A percentile compares a stretch with the other conserved stretches of the same genome.
Evolutionary conservation across 1,140 invertebrate species (phyloP).

Genomic region (Thalassaphorura encarpata): DNA sequence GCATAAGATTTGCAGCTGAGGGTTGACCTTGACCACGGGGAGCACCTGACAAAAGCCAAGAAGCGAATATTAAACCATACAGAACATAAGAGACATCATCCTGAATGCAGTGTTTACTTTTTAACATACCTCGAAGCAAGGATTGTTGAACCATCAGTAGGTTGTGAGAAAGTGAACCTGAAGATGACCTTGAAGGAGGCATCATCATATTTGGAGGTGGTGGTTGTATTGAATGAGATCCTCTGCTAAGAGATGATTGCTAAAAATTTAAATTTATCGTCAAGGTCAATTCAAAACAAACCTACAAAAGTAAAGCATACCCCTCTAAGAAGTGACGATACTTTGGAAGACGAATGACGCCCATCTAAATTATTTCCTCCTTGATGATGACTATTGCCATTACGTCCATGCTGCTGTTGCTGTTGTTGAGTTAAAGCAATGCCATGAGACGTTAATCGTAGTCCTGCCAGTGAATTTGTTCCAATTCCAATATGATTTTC

Average conservation of each 20-base stretch:
- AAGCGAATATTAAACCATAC: too few species aligned
- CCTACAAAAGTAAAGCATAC: conserved; percentile 34
- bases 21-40: neutral
- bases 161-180: conserved; percentile 41
- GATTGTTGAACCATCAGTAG: conserved; percentile 51
- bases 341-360: conserved; percentile 24
- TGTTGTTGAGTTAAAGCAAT: neutral
- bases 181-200: conserved; percentile 37
- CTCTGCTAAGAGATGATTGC: conserved; percentile 45
- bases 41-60: neutral
- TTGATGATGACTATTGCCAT: conserved; percentile 1
- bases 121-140: conserved; percentile 36
- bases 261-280: conserved; percentile 35
- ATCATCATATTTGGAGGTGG: conserved; percentile 41
- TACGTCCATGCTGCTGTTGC: neutral
- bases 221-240: neutral
- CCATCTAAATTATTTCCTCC: conserved; percentile 10
- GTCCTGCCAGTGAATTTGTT: conserved; percentile 10
- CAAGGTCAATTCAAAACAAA: neutral
- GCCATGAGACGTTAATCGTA: conserved; percentile 10
- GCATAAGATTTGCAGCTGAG: conserved; percentile 23
- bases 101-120: too few species aligned
- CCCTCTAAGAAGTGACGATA: conserved; percentile 40
- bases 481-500: neutral
- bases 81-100: too few species aligned